Conservation (phyloP, 2,113 vertebrate genomes). For the Delphinapterus leucas region DNA sequence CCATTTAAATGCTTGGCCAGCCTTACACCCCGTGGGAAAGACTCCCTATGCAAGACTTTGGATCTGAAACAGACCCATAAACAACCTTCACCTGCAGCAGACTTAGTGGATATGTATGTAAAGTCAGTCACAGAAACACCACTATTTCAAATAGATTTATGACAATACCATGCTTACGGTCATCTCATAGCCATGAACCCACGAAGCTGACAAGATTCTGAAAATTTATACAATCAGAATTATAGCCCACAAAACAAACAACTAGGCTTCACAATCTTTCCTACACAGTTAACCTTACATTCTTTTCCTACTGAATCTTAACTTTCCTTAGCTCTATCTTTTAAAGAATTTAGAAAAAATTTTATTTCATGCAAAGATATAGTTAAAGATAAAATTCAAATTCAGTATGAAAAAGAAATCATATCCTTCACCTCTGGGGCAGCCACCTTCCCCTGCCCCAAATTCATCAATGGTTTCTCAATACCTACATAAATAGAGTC, state of each 20-base stretch:
- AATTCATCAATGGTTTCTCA: not conserved
- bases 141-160: not conserved
- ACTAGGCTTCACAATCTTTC: not conserved
- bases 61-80: conserved; percentile 23
- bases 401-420: not conserved
- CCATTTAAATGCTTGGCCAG: not conserved
- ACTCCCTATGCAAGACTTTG: not conserved
- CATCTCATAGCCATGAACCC: not conserved
- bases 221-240: conserved; percentile 20
- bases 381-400: not conserved
- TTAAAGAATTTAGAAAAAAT: not conserved
- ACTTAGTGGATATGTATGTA: not conserved
- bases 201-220: not conserved
- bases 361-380: not conserved
- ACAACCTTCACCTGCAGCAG: not conserved
- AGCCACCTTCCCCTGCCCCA: not conserved
- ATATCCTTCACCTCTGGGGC: not conserved
- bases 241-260: not conserved
- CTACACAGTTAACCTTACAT: not conserved
- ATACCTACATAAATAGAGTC: not conserved
- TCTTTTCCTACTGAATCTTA: conserved; percentile 23
- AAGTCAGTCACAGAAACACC: not conserved
- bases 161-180: not conserved
- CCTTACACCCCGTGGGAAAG: not conserved
- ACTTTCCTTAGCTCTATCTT: conserved; percentile 5